Conservation (phyloP, 2,888 invertebrate species). For the Tinea pellionella region DNA sequence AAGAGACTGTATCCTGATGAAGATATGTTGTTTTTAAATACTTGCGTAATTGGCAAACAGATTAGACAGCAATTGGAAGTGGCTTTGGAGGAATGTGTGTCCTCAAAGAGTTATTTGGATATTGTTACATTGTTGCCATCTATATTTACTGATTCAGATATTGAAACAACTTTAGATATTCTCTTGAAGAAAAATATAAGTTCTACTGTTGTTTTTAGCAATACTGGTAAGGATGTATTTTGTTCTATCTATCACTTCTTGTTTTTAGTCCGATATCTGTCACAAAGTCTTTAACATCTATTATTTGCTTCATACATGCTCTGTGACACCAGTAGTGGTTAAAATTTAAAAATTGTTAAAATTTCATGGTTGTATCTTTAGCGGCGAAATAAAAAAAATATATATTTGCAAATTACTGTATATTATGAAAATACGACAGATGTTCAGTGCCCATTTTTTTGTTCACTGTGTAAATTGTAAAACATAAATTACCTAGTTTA, state of each 20-base stretch:
- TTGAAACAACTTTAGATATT: conserved; percentile 76
- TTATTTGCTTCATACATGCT: too few species aligned
- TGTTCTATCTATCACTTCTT: neutral
- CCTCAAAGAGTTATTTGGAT: conserved; percentile 85
- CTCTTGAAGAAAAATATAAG: conserved; percentile 72
- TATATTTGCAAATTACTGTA: too few species aligned
- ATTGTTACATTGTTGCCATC: conserved; percentile 85
- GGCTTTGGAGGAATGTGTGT: conserved; percentile 86
- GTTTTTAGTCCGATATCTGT: too few species aligned
- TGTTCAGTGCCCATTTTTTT: too few species aligned
- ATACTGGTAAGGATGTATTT: conserved; percentile 50
- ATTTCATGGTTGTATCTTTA: too few species aligned
- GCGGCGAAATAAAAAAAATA: too few species aligned
- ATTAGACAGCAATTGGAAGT: conserved; percentile 79
- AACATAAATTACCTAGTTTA: too few species aligned
- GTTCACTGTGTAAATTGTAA: too few species aligned
- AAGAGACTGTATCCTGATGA: conserved; percentile 81
- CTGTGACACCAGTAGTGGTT: too few species aligned
- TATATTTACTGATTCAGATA: conserved; percentile 81
- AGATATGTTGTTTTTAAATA: conserved; percentile 77
- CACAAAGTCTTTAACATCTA: too few species aligned
- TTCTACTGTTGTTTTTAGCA: conserved; percentile 70
- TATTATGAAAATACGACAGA: too few species aligned
- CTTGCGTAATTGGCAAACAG: conserved; percentile 79
- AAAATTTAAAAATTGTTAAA: too few species aligned